These are phyloP conservation scores for Rhabdornis inornatus DNA, from an alignment of 2,113 vertebrate genomes.

Conservation along the genomic window DNA sequence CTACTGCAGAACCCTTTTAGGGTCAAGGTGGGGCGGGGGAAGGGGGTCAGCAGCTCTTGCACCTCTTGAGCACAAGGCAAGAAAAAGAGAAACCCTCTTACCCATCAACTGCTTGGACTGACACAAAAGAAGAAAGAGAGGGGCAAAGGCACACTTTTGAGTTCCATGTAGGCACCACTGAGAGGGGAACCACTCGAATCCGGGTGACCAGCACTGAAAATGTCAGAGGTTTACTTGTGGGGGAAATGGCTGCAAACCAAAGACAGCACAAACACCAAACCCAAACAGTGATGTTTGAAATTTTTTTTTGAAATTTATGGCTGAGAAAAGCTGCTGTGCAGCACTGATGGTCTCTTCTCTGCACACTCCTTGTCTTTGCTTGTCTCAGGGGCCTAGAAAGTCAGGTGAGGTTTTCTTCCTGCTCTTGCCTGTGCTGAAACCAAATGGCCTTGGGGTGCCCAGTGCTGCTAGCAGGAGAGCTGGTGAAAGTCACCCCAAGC, in stretches of 20 bases:
- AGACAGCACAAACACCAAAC: neutral
- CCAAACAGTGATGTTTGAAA: fast-evolving
- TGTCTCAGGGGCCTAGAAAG: fast-evolving
- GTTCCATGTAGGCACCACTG: fast-evolving
- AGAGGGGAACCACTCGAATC: neutral
- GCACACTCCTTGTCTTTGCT: fast-evolving
- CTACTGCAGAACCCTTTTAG: neutral
- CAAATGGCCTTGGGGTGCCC: too few species aligned
- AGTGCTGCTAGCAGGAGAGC: neutral
- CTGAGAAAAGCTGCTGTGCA: neutral
- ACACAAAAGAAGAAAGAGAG: neutral
- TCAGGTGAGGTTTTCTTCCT: neutral
- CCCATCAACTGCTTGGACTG: neutral
- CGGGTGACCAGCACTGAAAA: fast-evolving
- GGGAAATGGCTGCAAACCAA: neutral
- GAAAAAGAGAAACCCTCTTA: neutral
- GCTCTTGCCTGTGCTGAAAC: neutral
- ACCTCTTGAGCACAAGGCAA: neutral
- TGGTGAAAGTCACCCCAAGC: neutral
- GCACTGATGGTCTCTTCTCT: too few species aligned
- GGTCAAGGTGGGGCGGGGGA: fast-evolving
- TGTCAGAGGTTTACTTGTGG: neutral
- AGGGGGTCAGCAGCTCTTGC: neutral
- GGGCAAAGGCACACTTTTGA: fast-evolving
- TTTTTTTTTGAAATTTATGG: neutral